Percentiles rank a stretch among this genome's conserved stretches.
Evolutionary conservation across 2,888 invertebrate genomes (phyloP).

Genomic region (Lasioglossum figueresi): DNA sequence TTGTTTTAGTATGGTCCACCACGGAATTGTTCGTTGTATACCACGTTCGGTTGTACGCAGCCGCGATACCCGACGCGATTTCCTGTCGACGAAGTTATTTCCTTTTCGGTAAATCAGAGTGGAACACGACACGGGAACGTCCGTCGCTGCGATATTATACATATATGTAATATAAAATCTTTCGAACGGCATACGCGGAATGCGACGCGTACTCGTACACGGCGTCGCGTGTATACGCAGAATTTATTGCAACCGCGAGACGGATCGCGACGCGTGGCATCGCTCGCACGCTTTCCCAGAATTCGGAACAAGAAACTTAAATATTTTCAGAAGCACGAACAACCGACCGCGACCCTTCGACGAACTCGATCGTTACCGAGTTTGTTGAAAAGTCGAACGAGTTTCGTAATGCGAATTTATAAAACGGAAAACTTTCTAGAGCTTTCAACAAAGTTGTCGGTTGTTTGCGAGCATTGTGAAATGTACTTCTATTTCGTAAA

Average conservation of each 20-base stretch:
- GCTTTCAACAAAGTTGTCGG: background rate
- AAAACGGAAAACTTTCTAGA: background rate
- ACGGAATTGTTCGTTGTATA: background rate
- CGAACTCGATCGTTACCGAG: background rate
- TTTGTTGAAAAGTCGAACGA: background rate
- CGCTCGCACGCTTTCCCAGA: background rate
- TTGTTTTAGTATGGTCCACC: background rate
- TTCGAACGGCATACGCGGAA: background rate
- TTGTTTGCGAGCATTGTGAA: background rate
- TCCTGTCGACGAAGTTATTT: conserved; percentile 27
- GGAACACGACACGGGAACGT: background rate
- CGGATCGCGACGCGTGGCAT: conserved; percentile 6
- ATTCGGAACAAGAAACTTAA: background rate
- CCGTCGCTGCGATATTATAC: background rate
- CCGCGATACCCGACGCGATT: conserved; percentile 3
- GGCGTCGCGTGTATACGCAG: background rate
- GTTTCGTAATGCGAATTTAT: background rate
- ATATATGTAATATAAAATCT: conserved; percentile 24
- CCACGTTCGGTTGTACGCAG: background rate
- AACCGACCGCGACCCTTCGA: background rate
- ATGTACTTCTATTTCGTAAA: background rate
- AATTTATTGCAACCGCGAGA: conserved; percentile 23
- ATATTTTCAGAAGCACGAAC: background rate
- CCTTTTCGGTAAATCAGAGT: conserved; percentile 28
- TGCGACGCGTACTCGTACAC: too few relatives aligned